Base-by-base conservation (phyloP, 1,140 invertebrate species). In the Rhopalosiphum padi region DNA sequence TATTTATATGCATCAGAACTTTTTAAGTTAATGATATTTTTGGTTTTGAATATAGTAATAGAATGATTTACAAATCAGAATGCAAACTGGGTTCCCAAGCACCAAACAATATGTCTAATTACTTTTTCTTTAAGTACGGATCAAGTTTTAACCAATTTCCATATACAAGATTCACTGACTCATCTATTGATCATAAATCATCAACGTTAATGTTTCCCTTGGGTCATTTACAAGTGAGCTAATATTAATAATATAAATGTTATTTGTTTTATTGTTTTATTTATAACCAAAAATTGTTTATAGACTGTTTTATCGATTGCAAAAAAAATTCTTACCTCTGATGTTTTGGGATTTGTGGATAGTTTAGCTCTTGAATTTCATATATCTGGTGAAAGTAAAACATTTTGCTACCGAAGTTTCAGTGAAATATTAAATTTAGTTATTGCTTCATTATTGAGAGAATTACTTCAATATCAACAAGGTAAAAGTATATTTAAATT, bases 341-440 rank as follows among this genome's bases (percentile, higher is more conserved):
- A 98, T 93, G 96, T 98, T 46, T 95, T 99, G 68, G 96, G 96
- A 48, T 96, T 97, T 96, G 95, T 99, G 90, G 98, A 99, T 95
- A 96, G 97, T 93, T 97, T 98, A 95, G 97, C 98, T 41, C 96
- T 97, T 92, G 97, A 99, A 95, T 96, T 98, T 37, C 97, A 96
- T 94, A 95, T 96, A 86, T 96, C 96, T 91, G 96, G 96, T 91
- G 96, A 96, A 94, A 96, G 97, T 60, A 96, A 97, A 95, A 96
- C 97, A 93, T 98, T 98, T 94, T 97, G 98, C 7, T 99, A 99
- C 95, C 97, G 98, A 94, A 98, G 98, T 6, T 98, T 99, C 95
- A 99, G 98, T 94, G 99, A 99, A 96, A 98, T 98, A 1, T 96
- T 99, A 85, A 99, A 98, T 95, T 95, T 99, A 82, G 98, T 99